Base-by-base conservation (phyloP, 2,113 vertebrate species). In the Salminus brasiliensis region DNA sequence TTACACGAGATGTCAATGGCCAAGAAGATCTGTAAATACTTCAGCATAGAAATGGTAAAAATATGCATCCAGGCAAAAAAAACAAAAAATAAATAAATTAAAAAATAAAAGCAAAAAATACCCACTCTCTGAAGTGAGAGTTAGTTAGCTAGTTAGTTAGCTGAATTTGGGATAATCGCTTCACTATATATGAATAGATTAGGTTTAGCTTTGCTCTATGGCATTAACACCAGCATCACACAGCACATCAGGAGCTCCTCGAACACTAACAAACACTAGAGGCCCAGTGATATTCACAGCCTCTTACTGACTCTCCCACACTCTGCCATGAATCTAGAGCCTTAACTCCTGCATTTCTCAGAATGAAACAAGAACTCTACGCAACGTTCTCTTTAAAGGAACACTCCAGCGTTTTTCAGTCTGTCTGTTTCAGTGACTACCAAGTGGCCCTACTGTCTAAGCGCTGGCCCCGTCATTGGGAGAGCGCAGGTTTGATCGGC, bases 201-300 rank as follows among this genome's bases (percentile, higher is more conserved):
- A 30, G 11, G 57, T 34, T 52, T 41, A 27, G 60, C 45, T 43
- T 55, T 15, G n/a, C n/a, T n/a, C n/a, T 43, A 23, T 9, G 25
- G 23, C 68, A 49, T 72, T 25, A 79, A 79, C 78, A 79, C 78
- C 78, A 79, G 78, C 78, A 79, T 73, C 70, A 8, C 53, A 65
- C n/a, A 0, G 65, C 65, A 53, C 34, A 73, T 32, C 53, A 55
- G 53, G 69, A 60, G 36, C 23, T 70, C 59, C 32, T 36, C n/a
- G n/a, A n/a, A n/a, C n/a, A n/a, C n/a, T n/a, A n/a, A n/a, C 23
- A 23, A 47, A 32, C 23, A 4, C 13, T 1, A 70, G 62, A 79
- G 23, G 65, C 57, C 77, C 77, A 8, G 18, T 34, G n/a, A 71
- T 52, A 36, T 25, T 5, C 32, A 23, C 21, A 8, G 8, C 36